Evolutionary conservation across 2,888 invertebrate species (phyloP).

Genomic region (Rhogogaster chlorosoma): DNA sequence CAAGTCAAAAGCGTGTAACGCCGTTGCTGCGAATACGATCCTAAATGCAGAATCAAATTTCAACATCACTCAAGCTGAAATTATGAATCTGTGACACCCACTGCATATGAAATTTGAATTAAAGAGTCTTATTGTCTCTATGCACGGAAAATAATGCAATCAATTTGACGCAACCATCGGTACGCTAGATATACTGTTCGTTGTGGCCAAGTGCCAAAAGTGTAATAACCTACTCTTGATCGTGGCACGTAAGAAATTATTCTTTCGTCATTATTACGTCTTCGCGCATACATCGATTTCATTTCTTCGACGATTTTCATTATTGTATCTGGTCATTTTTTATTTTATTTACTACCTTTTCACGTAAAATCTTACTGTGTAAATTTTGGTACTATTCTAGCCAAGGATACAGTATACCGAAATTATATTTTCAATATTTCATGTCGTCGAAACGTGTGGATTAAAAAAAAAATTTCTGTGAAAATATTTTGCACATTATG

Average conservation of each 20-base stretch:
- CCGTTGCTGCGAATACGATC: background rate
- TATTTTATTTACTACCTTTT: background rate
- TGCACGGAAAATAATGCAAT: slow-evolving; percentile 30
- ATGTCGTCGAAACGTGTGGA: background rate
- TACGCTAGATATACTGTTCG: background rate
- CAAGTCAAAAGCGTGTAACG: background rate
- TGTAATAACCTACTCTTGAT: background rate
- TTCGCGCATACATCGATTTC: background rate
- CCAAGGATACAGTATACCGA: background rate
- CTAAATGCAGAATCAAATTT: slow-evolving; percentile 5
- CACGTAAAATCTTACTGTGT: background rate
- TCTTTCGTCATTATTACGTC: background rate
- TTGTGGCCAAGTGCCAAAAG: slow-evolving; percentile 30
- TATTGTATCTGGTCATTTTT: background rate
- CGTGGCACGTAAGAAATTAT: background rate
- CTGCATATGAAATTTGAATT: background rate
- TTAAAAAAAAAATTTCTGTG: background rate
- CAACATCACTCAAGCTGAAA: background rate
- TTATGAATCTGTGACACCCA: slow-evolving; percentile 5
- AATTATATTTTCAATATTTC: background rate
- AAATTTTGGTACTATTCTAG: background rate
- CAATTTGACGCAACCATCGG: slow-evolving; percentile 22
- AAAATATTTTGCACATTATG: slow-evolving; percentile 12
- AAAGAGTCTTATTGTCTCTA: background rate
- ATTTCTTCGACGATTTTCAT: background rate